phyloP scores from a whole-genome alignment of 2,888 invertebrate genomes.

The Yponomeuta plumbellus region DNA sequence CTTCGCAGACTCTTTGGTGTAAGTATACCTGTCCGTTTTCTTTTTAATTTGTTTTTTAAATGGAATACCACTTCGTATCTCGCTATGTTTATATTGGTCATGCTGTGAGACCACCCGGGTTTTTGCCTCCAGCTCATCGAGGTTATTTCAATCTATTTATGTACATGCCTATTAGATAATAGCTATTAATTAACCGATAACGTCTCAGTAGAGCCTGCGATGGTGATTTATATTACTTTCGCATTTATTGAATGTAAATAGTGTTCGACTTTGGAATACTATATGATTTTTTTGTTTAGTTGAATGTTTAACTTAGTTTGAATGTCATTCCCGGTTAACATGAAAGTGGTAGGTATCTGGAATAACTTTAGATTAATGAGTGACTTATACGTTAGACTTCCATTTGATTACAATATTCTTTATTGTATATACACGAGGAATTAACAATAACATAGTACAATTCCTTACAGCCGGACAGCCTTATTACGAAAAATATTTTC shows the following conservation, averaged over 20 bases:
- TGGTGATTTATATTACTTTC: constrained; percentile 1
- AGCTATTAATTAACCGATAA: constrained; percentile 9
- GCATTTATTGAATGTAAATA: background rate
- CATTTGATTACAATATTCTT: too few relatives aligned
- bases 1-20: background rate
- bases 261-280: constrained; percentile 20
- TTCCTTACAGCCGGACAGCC: too few relatives aligned
- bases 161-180: constrained; percentile 2
- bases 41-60: background rate
- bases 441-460: too few relatives aligned
- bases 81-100: background rate
- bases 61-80: background rate
- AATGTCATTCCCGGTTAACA: too few relatives aligned
- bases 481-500: too few relatives aligned
- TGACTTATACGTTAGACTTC: too few relatives aligned
- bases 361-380: too few relatives aligned
- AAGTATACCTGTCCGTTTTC: background rate
- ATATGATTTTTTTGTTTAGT: background rate
- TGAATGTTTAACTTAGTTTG: too few relatives aligned
- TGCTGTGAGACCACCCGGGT: constrained; percentile 6
- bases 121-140: background rate
- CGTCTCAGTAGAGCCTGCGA: background rate
- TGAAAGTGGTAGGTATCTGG: too few relatives aligned
- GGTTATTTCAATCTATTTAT: background rate
- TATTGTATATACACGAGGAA: too few relatives aligned